These are phyloP conservation scores for Smutsia temminckii DNA, from an alignment of 2,797 vertebrate genomes.

Conservation along the genomic window DNA sequence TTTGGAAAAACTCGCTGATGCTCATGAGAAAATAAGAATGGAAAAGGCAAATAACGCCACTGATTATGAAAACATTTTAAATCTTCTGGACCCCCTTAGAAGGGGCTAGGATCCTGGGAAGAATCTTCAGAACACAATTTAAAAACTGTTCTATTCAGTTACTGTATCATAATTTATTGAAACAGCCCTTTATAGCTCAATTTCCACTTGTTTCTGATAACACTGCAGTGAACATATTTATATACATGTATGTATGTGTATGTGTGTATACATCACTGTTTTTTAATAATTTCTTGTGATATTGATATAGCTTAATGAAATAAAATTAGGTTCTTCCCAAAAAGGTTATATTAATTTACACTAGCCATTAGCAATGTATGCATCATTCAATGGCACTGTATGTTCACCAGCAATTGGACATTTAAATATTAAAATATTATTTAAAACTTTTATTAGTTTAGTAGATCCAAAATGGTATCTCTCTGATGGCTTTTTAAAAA, in stretches of 20 bases:
- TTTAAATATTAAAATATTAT: not conserved
- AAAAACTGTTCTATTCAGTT: not conserved
- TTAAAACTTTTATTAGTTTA: not conserved
- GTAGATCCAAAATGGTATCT: not conserved
- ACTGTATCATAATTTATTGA: not conserved
- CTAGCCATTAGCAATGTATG: not conserved
- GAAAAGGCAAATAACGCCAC: not conserved
- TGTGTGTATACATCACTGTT: not conserved
- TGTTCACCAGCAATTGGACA: not conserved
- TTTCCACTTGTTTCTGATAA: not conserved
- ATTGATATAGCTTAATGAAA: not conserved
- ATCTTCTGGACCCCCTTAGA: not conserved
- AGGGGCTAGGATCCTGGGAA: not conserved
- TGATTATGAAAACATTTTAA: not conserved
- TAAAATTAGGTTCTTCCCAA: not conserved
- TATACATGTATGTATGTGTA: not conserved
- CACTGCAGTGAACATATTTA: not conserved
- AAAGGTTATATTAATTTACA: not conserved
- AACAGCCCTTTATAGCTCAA: not conserved
- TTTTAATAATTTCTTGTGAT: not conserved
- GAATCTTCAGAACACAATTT: not conserved
- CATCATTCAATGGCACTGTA: not conserved
- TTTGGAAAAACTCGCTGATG: not conserved
- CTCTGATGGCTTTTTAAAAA: not conserved
- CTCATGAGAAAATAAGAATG: not conserved